phyloP scores from a whole-genome alignment of 23 tunicate species.

The Styela plicata region DNA sequence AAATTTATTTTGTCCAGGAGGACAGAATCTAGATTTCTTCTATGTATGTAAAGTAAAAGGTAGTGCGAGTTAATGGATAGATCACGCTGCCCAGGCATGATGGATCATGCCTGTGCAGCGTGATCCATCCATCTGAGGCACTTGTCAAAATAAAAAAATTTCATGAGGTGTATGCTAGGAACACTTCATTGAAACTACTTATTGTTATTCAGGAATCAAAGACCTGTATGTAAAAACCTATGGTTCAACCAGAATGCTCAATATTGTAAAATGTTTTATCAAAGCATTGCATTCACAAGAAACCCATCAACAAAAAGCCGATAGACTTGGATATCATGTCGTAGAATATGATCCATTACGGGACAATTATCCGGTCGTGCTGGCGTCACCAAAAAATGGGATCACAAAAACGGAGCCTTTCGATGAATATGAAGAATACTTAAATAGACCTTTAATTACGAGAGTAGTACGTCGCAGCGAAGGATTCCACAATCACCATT shows the following conservation, averaged over 20 bases:
- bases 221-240: slow-evolving; percentile 66
- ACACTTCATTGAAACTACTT: too few species aligned
- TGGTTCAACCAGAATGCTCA: slow-evolving; percentile 75
- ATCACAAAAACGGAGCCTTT: slow-evolving; percentile 43
- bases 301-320: slow-evolving; percentile 82
- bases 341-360: slow-evolving; percentile 64
- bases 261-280: slow-evolving; percentile 69
- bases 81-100: too few species aligned
- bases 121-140: too few species aligned
- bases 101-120: too few species aligned
- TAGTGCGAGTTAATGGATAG: too few species aligned
- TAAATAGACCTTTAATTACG: slow-evolving; percentile 58
- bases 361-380: slow-evolving; percentile 67
- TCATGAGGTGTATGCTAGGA: too few species aligned
- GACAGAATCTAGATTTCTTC: too few species aligned
- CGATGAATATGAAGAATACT: slow-evolving; percentile 64
- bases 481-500: slow-evolving; percentile 6
- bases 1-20: too few species aligned
- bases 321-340: slow-evolving; percentile 80
- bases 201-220: slow-evolving; percentile 82
- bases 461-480: slow-evolving; percentile 45
- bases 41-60: too few species aligned
- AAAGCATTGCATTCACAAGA: slow-evolving; percentile 73
- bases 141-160: too few species aligned
- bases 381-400: slow-evolving; percentile 74